A percentile compares a stretch with the other conserved stretches of the same genome.
Evolutionary conservation across 2,113 vertebrate species (phyloP).

Genomic region (Dromaius novaehollandiae): DNA sequence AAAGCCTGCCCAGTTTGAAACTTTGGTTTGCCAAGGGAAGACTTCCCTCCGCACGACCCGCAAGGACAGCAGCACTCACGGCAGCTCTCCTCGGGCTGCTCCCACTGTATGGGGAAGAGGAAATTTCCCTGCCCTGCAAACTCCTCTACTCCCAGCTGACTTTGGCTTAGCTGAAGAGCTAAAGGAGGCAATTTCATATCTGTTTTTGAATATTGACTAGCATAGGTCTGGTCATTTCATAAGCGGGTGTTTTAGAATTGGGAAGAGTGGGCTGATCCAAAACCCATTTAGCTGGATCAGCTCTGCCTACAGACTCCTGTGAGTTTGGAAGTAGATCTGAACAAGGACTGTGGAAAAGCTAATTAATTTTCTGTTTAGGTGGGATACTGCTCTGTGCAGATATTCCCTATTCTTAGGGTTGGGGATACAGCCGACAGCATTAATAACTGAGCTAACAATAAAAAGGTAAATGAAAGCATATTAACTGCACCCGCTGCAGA

Average conservation of each 20-base stretch:
- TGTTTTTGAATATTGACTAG: neutral
- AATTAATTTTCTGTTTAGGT: neutral
- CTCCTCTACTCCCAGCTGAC: neutral
- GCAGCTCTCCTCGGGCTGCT: neutral
- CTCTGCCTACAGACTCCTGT: rapidly evolving
- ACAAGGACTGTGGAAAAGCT: neutral
- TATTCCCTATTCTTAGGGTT: neutral
- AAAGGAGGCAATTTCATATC: neutral
- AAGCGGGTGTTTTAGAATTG: neutral
- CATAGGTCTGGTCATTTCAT: neutral
- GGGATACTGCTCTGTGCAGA: neutral
- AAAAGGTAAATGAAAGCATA: conserved; percentile 27
- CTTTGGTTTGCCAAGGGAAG: neutral
- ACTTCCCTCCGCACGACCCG: neutral
- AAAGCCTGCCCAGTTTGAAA: neutral
- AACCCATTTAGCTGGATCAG: neutral
- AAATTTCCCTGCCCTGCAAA: neutral
- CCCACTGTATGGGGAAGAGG: neutral
- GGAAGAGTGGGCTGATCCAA: neutral
- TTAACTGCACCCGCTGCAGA: neutral
- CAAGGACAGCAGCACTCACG: neutral
- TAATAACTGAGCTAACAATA: conserved; percentile 6
- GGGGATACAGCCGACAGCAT: neutral
- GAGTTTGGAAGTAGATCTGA: neutral
- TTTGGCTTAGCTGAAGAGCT: neutral